Evolutionary conservation across 1,140 invertebrate species (phyloP), one percentile per base, ranked within the genome.

Genomic region (Pachyrhynchus sulphureomaculatus): DNA sequence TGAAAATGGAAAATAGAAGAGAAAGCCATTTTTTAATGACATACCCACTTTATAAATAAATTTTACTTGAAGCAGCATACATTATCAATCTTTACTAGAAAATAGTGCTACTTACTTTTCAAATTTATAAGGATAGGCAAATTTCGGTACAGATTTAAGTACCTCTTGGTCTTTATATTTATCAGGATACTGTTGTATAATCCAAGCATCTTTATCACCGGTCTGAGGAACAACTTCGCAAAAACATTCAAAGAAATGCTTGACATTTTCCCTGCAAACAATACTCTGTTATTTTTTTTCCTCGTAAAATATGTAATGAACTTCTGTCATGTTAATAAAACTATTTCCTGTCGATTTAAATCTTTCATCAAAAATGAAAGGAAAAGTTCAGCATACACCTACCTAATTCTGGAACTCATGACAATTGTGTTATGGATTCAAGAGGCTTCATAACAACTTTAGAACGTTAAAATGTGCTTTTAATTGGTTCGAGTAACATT

Each of bases 61-160:
- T n/a, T n/a, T n/a, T n/a, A 33, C 32, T 42, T 39, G 37, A 51
- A 39, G 66, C 9, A n/a, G 18, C 18, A 8, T 13, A 13, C n/a
- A n/a, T n/a, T 21, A 41, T 21, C 15, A 18, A 29, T n/a, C n/a
- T n/a, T n/a, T n/a, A n/a, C n/a, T n/a, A n/a, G n/a, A n/a, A n/a
- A n/a, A n/a, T n/a, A n/a, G n/a, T n/a, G n/a, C n/a, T n/a, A 72
- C 81, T 81, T 82, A 91, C 90, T 87, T 89, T 76, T 87, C 84
- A 73, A 90, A 82, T 75, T 86, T 83, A 78, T 90, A 92, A 29
- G 91, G 91, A 78, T 90, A 93, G 68, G 89, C 86, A 82, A 93
- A 93, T 80, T 91, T 87, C 37, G 90, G 88, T 67, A 93, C 85
- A 69, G 86, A 86, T 76, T 88, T 90, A 21, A 93, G 77, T 65